phyloP scores from a whole-genome alignment of 2,888 invertebrate genomes.

The Lasioglossum vierecki region DNA sequence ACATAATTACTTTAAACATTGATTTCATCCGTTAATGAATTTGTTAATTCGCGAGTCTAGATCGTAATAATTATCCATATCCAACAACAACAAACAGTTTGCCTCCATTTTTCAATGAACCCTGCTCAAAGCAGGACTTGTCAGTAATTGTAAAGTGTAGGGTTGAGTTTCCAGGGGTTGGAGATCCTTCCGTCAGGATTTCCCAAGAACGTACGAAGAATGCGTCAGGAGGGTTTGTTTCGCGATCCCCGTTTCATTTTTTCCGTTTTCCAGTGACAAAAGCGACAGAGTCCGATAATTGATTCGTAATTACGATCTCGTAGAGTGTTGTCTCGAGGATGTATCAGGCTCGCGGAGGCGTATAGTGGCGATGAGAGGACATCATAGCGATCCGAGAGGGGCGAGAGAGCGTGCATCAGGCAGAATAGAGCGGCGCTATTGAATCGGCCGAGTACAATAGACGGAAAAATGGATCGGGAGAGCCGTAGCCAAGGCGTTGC shows the following conservation, averaged over 20 bases:
- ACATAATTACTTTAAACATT: too few species aligned
- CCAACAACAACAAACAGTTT: too few species aligned
- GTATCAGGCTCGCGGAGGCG: not conserved
- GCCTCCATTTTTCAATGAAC: too few species aligned
- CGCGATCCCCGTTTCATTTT: not conserved
- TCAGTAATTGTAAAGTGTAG: not conserved
- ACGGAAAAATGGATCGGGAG: conserved; percentile 15
- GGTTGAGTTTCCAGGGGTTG: not conserved
- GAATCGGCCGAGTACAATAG: not conserved
- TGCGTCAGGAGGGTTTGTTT: not conserved
- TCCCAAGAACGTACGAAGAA: not conserved
- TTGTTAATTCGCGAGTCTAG: too few species aligned
- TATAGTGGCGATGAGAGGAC: not conserved
- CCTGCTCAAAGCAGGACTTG: not conserved
- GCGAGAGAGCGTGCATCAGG: not conserved
- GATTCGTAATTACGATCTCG: not conserved
- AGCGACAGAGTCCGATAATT: not conserved
- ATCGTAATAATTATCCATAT: too few species aligned
- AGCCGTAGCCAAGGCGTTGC: conserved; percentile 2
- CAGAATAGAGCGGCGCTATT: not conserved
- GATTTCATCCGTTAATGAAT: too few species aligned
- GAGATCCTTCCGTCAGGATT: not conserved
- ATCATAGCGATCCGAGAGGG: not conserved
- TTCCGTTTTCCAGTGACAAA: not conserved
- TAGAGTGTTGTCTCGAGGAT: not conserved